Base-by-base conservation (phyloP, 2,888 invertebrate species). In the Rotaria magnacalcarata region DNA sequence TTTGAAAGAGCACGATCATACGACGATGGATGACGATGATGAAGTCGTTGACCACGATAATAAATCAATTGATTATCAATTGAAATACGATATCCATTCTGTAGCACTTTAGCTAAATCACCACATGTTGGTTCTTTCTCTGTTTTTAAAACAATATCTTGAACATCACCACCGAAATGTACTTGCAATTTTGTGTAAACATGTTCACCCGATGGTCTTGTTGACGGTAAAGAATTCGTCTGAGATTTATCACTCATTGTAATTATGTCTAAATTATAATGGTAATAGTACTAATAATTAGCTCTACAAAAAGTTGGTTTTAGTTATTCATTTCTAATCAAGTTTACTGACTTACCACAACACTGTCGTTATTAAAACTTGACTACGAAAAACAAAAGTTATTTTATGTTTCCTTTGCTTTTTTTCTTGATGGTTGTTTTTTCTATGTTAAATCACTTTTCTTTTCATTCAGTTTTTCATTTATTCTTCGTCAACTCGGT, bases 1-100 rank as follows among this genome's bases (percentile, higher is more conserved):
- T 19, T 47, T 47, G 47, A 10, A 11, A 80, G 47, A 24, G 47
- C 8, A 80, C 47, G 47, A 11, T 47, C n/a, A 67, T 67, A 67
- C 1, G 5, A 14, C 14, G 34, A 14, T 34, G 6, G 1, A 47
- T 24, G 11, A 47, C 41, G 80, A 21, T 80, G 43, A 80, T 80
- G 80, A 47, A 80, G 80, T 47, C 16, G 47, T 80, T 80, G 80
- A n/a, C 80, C 80, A 47, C 80, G 80, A 80, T 47, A 80, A 47
- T 80, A 80, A n/a, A 80, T 19, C 47, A 43, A 24, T 80, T 80
- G 80, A 16, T 80, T n/a, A n/a, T 47, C 80, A 11, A 80, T 47
- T 24, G 80, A 24, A 47, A 80, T 34, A 80, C 80, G 80, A 80
- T n/a, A 80, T 14, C 0, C 24, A 41, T n/a, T 3, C n/a, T 80